These are phyloP conservation scores for Phalacrocorax pelagicus DNA, from an alignment of 2,113 vertebrate species.

Conservation along the genomic window DNA sequence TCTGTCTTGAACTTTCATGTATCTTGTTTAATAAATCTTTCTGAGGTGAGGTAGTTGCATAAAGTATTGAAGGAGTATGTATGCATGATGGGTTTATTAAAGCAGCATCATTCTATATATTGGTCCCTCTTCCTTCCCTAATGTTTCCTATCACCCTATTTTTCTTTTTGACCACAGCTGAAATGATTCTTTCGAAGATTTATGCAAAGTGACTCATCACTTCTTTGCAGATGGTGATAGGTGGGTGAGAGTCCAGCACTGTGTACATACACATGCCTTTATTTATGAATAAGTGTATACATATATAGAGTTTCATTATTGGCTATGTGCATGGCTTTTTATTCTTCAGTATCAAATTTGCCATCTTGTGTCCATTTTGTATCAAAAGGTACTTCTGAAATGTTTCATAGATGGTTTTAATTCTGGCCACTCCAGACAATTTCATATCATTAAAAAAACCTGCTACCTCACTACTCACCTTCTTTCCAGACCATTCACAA, in stretches of 20 bases:
- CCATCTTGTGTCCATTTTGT: not conserved
- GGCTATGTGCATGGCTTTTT: not conserved
- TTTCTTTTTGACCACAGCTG: not conserved
- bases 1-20: not conserved
- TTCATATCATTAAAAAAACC: not conserved
- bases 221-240: not conserved
- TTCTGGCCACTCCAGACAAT: not conserved
- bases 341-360: not conserved
- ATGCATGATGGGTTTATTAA: not conserved
- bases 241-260: not conserved
- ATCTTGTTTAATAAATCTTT: not conserved
- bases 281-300: not conserved
- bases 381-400: not conserved
- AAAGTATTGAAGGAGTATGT: not conserved
- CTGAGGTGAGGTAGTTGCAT: not conserved
- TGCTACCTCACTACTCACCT: not conserved
- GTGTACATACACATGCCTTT: not conserved
- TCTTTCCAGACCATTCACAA: not conserved
- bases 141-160: not conserved
- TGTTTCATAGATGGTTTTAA: not conserved
- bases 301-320: not conserved
- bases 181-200: not conserved
- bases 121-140: not conserved
- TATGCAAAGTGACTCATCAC: not conserved
- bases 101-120: fast-evolving